phyloP scores from a whole-genome alignment of 1,140 invertebrate genomes.

The Rhopalosiphum padi region DNA sequence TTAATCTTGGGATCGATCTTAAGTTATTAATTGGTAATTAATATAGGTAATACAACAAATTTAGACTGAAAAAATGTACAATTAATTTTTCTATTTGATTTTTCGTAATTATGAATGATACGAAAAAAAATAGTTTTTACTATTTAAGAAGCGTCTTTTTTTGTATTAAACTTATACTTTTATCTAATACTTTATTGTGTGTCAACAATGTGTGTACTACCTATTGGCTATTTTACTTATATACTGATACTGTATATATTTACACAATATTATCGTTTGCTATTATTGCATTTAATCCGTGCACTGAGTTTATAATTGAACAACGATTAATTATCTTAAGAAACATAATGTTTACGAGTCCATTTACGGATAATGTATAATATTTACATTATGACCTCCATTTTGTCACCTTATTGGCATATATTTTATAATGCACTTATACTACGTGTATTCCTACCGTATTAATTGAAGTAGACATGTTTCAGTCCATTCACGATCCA shows the following conservation, averaged over 20 bases:
- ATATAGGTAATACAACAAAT: background rate
- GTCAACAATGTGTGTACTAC: background rate
- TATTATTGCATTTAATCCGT: background rate
- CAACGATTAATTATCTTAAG: background rate
- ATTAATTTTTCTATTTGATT: background rate
- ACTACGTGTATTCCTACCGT: background rate
- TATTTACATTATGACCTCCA: background rate
- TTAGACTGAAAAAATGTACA: background rate
- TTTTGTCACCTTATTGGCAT: conserved; percentile 38
- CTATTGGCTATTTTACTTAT: background rate
- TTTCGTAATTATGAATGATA: background rate
- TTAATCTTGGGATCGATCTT: background rate
- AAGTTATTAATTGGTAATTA: too few species aligned
- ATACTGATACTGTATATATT: background rate
- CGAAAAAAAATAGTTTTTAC: background rate
- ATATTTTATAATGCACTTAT: background rate
- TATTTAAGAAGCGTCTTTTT: background rate
- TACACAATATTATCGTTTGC: background rate
- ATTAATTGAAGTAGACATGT: background rate
- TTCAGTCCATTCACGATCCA: conserved; percentile 11
- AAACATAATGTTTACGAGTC: conserved; percentile 1
- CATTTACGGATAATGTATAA: background rate
- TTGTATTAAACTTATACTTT: background rate
- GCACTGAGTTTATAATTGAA: background rate
- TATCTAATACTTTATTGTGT: too few species aligned